phyloP scores from a whole-genome alignment of 2,888 invertebrate genomes.

The Hymenopus coronatus region DNA sequence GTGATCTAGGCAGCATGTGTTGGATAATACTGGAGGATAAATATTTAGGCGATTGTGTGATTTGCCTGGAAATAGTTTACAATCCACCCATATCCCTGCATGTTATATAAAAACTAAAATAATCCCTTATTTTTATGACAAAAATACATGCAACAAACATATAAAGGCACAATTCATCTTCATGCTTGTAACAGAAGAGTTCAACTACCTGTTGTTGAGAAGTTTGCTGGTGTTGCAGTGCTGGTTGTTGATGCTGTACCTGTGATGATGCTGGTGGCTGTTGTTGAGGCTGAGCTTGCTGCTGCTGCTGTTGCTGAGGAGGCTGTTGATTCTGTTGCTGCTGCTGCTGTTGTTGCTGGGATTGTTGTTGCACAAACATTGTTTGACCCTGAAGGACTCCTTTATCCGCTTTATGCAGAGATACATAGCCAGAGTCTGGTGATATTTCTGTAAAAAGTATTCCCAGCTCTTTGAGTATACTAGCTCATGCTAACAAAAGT shows the following conservation, averaged over 20 bases:
- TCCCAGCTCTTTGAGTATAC: background rate
- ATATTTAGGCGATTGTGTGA: too few species aligned
- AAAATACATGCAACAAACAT: too few species aligned
- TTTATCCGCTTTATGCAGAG: constrained; percentile 38
- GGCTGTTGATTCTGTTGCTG: background rate
- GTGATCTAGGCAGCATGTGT: too few species aligned
- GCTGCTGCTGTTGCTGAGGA: constrained; percentile 50
- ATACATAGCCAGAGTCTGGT: constrained; percentile 42
- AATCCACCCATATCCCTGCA: too few species aligned
- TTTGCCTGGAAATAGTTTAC: too few species aligned
- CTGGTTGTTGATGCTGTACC: constrained; percentile 44
- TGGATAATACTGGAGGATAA: too few species aligned
- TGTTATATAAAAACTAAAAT: too few species aligned
- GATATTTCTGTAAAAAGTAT: constrained; percentile 32
- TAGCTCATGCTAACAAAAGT: too few species aligned
- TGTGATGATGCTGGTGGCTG: constrained; percentile 46
- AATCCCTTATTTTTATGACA: too few species aligned
- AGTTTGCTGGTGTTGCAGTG: constrained; percentile 44
- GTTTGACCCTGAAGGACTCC: background rate
- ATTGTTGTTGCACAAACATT: constrained; percentile 31
- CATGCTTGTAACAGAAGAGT: background rate
- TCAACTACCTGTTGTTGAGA: constrained; percentile 43
- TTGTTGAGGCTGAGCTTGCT: constrained; percentile 53
- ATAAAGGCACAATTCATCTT: too few species aligned
- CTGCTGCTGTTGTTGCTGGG: constrained; percentile 40